These are phyloP conservation scores for Syrrhaptes paradoxus DNA, from an alignment of 2,113 vertebrate genomes.

Conservation along the genomic window DNA sequence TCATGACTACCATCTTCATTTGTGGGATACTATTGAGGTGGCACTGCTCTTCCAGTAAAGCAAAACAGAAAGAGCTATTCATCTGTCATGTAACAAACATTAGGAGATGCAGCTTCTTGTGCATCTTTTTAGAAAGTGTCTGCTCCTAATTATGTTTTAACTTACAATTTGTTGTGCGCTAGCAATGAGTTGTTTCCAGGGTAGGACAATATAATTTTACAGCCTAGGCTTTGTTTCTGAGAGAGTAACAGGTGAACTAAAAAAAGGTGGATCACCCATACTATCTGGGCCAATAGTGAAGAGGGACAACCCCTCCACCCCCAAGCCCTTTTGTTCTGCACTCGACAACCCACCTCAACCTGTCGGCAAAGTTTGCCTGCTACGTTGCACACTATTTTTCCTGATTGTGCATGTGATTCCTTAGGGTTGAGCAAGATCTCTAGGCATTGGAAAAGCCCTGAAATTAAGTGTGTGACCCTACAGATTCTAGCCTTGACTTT, in stretches of 20 bases:
- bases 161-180: neutral
- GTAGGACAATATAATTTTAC: neutral
- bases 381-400: neutral
- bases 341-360: rapidly evolving
- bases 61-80: neutral
- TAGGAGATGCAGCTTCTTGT: neutral
- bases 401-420: neutral
- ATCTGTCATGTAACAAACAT: neutral
- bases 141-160: neutral
- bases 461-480: neutral
- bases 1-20: neutral
- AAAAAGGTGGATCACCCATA: neutral
- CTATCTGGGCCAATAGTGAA: neutral
- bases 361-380: neutral
- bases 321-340: neutral
- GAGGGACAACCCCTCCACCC: neutral
- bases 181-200: neutral
- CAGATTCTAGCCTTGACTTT: neutral
- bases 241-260: neutral
- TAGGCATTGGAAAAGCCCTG: neutral
- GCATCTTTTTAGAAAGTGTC: neutral
- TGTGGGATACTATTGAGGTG: neutral
- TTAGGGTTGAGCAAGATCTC: neutral
- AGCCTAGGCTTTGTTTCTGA: neutral
- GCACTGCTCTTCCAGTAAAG: neutral